Conservation (phyloP, 1,140 invertebrate genomes). For the Drosophila pectinifera region DNA sequence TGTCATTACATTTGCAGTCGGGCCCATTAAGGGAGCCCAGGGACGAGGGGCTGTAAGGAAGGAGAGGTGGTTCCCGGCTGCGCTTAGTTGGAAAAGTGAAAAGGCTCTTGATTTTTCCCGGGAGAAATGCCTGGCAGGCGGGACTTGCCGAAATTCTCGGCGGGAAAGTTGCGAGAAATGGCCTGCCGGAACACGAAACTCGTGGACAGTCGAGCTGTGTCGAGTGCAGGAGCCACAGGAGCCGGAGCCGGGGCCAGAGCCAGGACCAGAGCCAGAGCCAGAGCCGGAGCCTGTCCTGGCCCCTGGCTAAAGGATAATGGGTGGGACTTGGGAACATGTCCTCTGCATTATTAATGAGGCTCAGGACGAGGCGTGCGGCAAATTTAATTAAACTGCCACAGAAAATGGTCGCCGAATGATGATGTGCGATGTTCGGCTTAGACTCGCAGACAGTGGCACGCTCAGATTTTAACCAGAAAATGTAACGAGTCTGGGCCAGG, state of each 20-base stretch:
- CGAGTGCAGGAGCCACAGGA: not conserved
- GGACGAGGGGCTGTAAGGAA: not conserved
- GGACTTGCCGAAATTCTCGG: not conserved
- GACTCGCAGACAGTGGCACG: constrained; percentile 23
- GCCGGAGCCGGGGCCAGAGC: too few relatives aligned
- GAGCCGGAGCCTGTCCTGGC: not conserved
- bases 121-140: not conserved
- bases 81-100: constrained; percentile 1
- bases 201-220: constrained; percentile 12
- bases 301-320: constrained; percentile 37
- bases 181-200: constrained; percentile 9
- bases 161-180: constrained; percentile 28
- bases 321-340: constrained; percentile 38
- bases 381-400: constrained; percentile 74
- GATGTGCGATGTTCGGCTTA: constrained; percentile 42
- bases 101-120: constrained; percentile 6
- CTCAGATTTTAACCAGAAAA: constrained; percentile 34
- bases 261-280: not conserved
- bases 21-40: constrained; percentile 18
- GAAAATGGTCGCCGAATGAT: constrained; percentile 43
- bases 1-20: constrained; percentile 68
- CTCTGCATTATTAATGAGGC: constrained; percentile 73
- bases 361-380: constrained; percentile 41
- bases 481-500: too few relatives aligned
- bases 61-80: constrained; percentile 2